Evolutionary conservation across 2,113 vertebrate species (phyloP).

Genomic region (Lota lota): DNA sequence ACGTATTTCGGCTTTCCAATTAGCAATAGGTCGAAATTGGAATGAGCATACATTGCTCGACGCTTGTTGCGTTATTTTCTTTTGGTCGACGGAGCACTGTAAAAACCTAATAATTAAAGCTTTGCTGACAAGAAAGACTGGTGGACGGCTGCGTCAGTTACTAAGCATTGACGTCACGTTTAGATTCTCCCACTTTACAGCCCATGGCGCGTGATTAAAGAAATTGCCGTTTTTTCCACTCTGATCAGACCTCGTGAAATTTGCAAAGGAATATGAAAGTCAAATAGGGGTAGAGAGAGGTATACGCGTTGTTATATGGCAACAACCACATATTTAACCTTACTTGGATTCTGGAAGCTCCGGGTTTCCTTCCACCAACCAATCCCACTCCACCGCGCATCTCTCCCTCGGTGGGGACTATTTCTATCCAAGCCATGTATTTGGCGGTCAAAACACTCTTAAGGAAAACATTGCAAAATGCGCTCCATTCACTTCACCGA

Average conservation of each 20-base stretch:
- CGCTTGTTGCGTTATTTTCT: conserved; percentile 23
- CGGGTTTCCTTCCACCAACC: conserved; percentile 3
- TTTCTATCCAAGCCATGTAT: conserved; percentile 77
- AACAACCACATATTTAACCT: conserved; percentile 45
- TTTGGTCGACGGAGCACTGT: conserved; percentile 53
- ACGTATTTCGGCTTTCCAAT: conserved; percentile 31
- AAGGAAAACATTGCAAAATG: no score
- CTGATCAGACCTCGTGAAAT: conserved; percentile 53
- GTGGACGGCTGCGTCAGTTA: conserved; percentile 84
- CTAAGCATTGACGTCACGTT: conserved; percentile 80
- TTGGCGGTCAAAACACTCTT: conserved; percentile 72
- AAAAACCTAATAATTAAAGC: conserved; percentile 82
- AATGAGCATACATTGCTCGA: conserved; percentile 31
- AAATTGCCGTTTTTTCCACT: conserved; percentile 72
- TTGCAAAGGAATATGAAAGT: conserved; percentile 39
- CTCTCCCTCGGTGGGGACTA: conserved; percentile 50
- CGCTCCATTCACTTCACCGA: conserved; percentile 72
- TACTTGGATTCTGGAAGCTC: conserved; percentile 39
- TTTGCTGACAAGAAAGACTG: conserved; percentile 78
- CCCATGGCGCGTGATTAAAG: conserved; percentile 87
- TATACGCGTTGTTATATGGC: conserved; percentile 29
- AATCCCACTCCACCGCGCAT: not conserved
- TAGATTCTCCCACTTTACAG: conserved; percentile 91
- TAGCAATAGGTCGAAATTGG: conserved; percentile 42
- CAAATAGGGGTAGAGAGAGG: conserved; percentile 37